Conservation (phyloP, 2,888 invertebrate genomes). For the Allolobophora icterica region DNA sequence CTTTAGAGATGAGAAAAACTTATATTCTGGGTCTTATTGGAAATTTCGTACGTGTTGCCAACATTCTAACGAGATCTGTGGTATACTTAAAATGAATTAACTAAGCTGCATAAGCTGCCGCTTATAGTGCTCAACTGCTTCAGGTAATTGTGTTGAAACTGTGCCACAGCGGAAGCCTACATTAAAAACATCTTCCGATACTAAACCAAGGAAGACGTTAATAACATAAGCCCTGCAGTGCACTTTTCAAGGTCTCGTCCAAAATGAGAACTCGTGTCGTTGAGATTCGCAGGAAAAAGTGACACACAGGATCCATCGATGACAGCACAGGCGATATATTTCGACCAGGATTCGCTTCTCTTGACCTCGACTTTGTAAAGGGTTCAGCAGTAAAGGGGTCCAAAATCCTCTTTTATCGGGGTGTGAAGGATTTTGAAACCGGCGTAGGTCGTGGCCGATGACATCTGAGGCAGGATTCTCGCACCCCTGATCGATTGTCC, state of each 20-base stretch:
- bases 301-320: neutral
- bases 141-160: neutral
- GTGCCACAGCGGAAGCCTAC: conserved; percentile 28
- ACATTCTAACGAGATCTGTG: neutral
- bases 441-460: neutral
- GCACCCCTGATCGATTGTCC: neutral
- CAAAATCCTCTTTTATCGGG: neutral
- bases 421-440: neutral
- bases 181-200: conserved; percentile 29
- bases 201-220: neutral
- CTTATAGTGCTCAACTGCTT: neutral
- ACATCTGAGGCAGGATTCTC: neutral
- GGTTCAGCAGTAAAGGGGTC: neutral
- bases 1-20: neutral
- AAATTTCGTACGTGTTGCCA: neutral
- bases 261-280: neutral
- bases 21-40: neutral
- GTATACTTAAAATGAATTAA: neutral
- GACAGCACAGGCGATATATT: neutral
- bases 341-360: neutral
- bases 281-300: neutral
- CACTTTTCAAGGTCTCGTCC: neutral
- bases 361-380: neutral
- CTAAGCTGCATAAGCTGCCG: neutral
- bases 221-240: conserved; percentile 5